Percentiles rank a stretch among this genome's conserved stretches.
These are phyloP conservation scores for Coregonus ussuriensis DNA, from an alignment of 2,797 vertebrate genomes.

Conservation along the genomic window DNA sequence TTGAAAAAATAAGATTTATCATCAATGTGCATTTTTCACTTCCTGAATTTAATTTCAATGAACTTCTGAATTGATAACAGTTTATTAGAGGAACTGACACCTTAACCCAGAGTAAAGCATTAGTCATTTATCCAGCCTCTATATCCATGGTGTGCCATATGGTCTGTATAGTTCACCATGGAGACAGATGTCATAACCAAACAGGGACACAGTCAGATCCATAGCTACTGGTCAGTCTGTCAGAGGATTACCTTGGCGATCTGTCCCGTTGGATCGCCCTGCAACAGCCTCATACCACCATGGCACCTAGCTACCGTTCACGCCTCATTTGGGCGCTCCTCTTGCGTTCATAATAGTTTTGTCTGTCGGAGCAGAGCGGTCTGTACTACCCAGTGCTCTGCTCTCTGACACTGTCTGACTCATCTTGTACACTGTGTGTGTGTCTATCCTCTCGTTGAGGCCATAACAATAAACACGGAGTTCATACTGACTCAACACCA, in stretches of 20 bases:
- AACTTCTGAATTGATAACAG: not conserved
- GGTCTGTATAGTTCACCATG: not conserved
- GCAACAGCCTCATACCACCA: conserved; percentile 55
- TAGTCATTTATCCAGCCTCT: not conserved
- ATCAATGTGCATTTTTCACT: not conserved
- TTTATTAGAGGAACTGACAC: not conserved
- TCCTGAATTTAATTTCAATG: not conserved
- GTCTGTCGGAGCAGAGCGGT: conserved; percentile 27
- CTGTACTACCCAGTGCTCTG: not conserved
- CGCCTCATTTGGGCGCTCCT: conserved; percentile 57
- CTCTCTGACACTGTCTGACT: not conserved
- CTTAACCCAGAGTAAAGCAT: not conserved
- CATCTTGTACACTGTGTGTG: not conserved
- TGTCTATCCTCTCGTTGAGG: not conserved
- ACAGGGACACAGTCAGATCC: not conserved
- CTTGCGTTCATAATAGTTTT: conserved; percentile 62
- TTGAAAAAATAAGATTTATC: not conserved
- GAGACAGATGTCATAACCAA: not conserved
- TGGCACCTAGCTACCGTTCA: conserved; percentile 39
- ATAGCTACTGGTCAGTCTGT: not conserved
- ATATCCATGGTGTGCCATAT: not conserved
- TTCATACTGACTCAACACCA: not conserved
- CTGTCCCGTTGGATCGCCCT: conserved; percentile 30
- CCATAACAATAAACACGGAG: not conserved
- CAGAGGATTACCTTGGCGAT: conserved; percentile 17